Percentiles rank a stretch among this genome's conserved stretches.
Conservation (phyloP, 2,113 vertebrate species). For the Zapus hudsonius region DNA sequence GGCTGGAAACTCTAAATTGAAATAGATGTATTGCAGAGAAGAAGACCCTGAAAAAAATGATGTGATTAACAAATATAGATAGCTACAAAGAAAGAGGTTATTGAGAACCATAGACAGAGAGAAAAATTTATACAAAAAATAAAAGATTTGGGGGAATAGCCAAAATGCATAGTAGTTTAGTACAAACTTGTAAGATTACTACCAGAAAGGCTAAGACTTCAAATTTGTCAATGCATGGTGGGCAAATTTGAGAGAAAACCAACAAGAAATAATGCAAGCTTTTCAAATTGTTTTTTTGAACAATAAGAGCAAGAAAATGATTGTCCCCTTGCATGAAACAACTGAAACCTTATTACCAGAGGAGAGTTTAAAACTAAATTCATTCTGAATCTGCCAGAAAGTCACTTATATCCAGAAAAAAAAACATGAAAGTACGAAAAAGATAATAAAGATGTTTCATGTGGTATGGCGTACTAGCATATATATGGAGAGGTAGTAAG, state of each 20-base stretch:
- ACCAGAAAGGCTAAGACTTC: slow-evolving; percentile 1
- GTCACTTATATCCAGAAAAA: slow-evolving; percentile 45
- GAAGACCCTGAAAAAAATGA: neutral
- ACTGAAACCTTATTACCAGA: slow-evolving; percentile 53
- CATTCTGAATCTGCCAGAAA: slow-evolving; percentile 61
- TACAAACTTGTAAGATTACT: slow-evolving; percentile 35
- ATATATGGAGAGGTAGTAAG: neutral
- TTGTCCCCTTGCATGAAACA: slow-evolving; percentile 55
- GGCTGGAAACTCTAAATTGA: neutral
- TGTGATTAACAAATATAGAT: slow-evolving; percentile 28
- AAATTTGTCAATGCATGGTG: slow-evolving; percentile 7
- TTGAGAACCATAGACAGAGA: neutral
- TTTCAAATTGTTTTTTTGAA: slow-evolving; percentile 64
- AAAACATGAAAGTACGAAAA: neutral
- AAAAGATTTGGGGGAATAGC: neutral
- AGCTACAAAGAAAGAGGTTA: neutral
- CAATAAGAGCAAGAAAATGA: slow-evolving; percentile 63
- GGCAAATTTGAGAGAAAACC: slow-evolving; percentile 32
- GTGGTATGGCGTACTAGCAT: neutral
- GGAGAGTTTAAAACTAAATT: slow-evolving; percentile 47
- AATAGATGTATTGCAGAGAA: neutral
- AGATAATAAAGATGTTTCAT: slow-evolving; percentile 48
- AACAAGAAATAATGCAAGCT: slow-evolving; percentile 49
- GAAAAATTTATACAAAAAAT: slow-evolving; percentile 4
- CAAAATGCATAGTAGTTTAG: neutral